phyloP scores from a whole-genome alignment of 1,140 invertebrate genomes.

The Sogatella furcifera region DNA sequence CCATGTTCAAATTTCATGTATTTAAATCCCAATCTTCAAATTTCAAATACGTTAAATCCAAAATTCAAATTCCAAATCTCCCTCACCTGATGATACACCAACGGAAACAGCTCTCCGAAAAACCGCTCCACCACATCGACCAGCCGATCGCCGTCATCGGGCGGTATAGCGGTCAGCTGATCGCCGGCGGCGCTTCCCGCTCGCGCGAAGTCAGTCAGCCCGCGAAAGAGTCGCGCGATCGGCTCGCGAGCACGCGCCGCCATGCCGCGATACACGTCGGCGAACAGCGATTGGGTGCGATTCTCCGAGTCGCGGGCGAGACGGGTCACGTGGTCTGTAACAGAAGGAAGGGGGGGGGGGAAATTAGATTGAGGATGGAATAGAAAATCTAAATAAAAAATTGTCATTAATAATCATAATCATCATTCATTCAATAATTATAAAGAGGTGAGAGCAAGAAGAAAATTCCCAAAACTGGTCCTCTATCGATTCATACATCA shows the following conservation, averaged over 20 bases:
- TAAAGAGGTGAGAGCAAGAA: no score
- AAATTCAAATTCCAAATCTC: no score
- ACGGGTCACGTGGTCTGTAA: constrained; percentile 61
- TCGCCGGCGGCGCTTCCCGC: constrained; percentile 4
- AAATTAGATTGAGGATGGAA: background rate
- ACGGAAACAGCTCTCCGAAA: constrained; percentile 71
- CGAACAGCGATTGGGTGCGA: constrained; percentile 61
- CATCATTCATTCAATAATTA: no score
- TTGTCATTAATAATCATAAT: no score
- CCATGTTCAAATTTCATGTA: no score
- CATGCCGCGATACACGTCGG: constrained; percentile 62
- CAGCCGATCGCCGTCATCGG: constrained; percentile 31
- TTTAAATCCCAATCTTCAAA: no score
- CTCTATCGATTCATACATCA: no score
- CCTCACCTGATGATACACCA: constrained; percentile 59
- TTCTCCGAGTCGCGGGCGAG: constrained; percentile 65
- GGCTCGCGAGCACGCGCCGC: constrained; percentile 46
- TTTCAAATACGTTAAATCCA: no score
- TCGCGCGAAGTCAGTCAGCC: constrained; percentile 52
- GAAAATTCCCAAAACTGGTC: no score
- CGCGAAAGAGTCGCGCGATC: constrained; percentile 52
- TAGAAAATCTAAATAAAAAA: no score
- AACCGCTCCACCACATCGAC: constrained; percentile 57
- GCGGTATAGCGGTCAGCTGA: constrained; percentile 21
- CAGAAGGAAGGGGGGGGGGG: constrained; percentile 23